Evolutionary conservation across 2,113 vertebrate species (phyloP).

Genomic region (Mesocricetus auratus): DNA sequence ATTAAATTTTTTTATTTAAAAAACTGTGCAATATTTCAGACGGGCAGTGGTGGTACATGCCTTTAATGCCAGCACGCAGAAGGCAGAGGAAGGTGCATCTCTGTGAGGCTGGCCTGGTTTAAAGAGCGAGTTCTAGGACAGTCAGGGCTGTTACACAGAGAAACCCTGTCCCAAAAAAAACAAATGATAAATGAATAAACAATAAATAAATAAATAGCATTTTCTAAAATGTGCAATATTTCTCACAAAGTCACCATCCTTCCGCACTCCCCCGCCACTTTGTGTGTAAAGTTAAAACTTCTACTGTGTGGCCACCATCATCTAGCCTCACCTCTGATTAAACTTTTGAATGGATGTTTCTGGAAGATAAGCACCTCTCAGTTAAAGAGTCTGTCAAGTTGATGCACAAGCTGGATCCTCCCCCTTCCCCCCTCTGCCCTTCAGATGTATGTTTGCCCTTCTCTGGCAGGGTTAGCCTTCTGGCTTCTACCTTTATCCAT

Average conservation of each 20-base stretch:
- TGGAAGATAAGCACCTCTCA: background rate
- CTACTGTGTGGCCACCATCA: background rate
- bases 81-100: too few relatives aligned
- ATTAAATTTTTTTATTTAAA: background rate
- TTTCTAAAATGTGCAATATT: background rate
- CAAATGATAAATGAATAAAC: too few relatives aligned
- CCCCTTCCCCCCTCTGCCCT: too few relatives aligned
- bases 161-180: too few relatives aligned
- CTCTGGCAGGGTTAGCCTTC: background rate
- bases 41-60: too few relatives aligned
- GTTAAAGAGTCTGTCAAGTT: too few relatives aligned
- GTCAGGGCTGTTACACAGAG: too few relatives aligned
- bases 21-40: background rate
- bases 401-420: background rate
- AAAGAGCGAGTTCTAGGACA: too few relatives aligned
- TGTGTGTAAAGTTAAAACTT: slow-evolving; percentile 9
- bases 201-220: too few relatives aligned
- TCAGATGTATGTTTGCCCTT: background rate
- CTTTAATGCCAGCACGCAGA: too few relatives aligned
- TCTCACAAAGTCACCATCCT: background rate
- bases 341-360: background rate
- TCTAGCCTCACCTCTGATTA: background rate
- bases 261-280: background rate
- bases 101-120: too few relatives aligned
- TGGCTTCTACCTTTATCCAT: background rate